phyloP scores from a whole-genome alignment of 2,888 invertebrate genomes.

The Synanthedon myopaeformis region DNA sequence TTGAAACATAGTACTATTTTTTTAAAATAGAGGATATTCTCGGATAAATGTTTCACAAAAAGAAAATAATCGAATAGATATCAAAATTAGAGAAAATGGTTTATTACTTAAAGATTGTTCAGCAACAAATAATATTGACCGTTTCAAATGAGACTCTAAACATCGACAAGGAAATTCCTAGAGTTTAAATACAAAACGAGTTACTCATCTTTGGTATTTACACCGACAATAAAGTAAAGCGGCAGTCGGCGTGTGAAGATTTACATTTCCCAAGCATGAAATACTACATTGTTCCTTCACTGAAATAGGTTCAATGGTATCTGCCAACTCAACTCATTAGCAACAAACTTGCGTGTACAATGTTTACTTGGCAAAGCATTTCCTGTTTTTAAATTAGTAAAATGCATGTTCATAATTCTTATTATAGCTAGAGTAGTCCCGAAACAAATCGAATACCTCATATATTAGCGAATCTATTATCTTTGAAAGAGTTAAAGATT shows the following conservation, averaged over 20 bases:
- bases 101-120: no score
- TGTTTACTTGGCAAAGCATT: constrained; percentile 17
- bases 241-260: constrained; percentile 38
- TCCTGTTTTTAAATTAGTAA: not conserved
- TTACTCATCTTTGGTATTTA: not conserved
- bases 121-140: no score
- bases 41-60: no score
- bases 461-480: no score
- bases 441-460: no score
- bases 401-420: no score
- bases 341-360: constrained; percentile 24
- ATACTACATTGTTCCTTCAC: constrained; percentile 47
- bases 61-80: no score
- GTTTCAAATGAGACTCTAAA: not conserved
- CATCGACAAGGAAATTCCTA: not conserved
- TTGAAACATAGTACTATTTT: no score
- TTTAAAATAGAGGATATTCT: no score
- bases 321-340: constrained; percentile 46
- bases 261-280: constrained; percentile 52
- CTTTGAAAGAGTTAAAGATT: no score
- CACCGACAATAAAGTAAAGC: constrained; percentile 16
- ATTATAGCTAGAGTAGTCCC: no score
- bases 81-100: no score
- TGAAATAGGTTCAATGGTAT: constrained; percentile 53
- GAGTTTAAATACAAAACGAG: not conserved